Evolutionary conservation across 2,888 invertebrate genomes (phyloP).

Genomic region (Hypolimnas misippus): DNA sequence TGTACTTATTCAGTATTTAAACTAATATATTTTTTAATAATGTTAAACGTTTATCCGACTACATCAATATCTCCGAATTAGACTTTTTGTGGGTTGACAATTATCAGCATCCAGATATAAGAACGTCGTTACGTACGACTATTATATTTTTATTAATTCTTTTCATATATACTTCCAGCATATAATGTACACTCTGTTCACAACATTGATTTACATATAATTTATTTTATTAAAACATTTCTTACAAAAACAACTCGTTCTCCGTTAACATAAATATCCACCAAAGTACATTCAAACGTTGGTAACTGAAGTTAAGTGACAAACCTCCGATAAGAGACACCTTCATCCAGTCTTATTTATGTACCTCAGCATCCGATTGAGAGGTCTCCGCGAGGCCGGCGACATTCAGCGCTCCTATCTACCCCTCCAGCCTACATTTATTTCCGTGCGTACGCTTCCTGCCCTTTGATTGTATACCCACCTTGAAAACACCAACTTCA

Average conservation of each 20-base stretch:
- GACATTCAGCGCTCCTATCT: slow-evolving; percentile 77
- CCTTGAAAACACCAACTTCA: slow-evolving; percentile 43
- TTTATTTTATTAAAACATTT: neutral
- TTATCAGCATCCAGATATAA: too few species aligned
- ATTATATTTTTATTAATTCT: too few species aligned
- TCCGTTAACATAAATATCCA: neutral
- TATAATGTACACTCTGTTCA: too few species aligned
- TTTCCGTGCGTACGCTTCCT: slow-evolving; percentile 73
- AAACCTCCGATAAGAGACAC: slow-evolving; percentile 65
- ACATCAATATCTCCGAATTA: too few species aligned
- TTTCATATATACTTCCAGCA: too few species aligned
- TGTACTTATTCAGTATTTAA: too few species aligned
- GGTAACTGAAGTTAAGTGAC: slow-evolving; percentile 22
- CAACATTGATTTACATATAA: too few species aligned
- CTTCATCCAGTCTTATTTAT: slow-evolving; percentile 80
- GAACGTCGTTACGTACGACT: too few species aligned
- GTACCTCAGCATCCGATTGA: slow-evolving; percentile 80
- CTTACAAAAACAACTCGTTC: neutral
- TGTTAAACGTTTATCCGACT: too few species aligned
- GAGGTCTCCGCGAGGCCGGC: slow-evolving; percentile 66
- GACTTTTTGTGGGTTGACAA: too few species aligned
- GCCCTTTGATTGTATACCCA: slow-evolving; percentile 57
- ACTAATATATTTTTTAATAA: too few species aligned
- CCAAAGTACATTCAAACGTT: slow-evolving; percentile 16
- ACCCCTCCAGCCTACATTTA: slow-evolving; percentile 77